Base-by-base conservation (phyloP, 2,113 vertebrate species). In the Elachura formosa region DNA sequence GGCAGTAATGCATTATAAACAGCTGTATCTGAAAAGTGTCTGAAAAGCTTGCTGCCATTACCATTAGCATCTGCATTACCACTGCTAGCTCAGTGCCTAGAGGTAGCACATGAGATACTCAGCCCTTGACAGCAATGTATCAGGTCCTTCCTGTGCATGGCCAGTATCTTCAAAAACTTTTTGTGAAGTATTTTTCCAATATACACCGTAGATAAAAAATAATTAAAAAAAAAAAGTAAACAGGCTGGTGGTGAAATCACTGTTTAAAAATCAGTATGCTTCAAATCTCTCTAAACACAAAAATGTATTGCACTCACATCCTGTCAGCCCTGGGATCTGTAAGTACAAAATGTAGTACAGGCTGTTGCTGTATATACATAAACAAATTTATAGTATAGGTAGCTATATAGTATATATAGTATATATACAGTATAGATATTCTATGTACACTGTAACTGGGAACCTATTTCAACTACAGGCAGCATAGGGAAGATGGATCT, bases 301-400 rank as follows among this genome's bases (percentile, higher is more conserved):
- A 52, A 38, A 18, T 61, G 40, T 87, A 83, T 34, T 72, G 48
- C 40, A 49, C 14, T 75, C 41, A 36, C 20, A 38, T 43, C 56
- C 33, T 4, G 0, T 52, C 63, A 68, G 67, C 23, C 45, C 9
- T 11, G 40, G 43, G 31, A 52, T 56, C 41, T 56, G 14, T n/a
- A n/a, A 83, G 28, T 54, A 41, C 45, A 40, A 68, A 76, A 76
- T 12, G n/a, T 52, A 40, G 24, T 31, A 25, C 25, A 41, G 67
- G 38, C 25, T 83, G n/a, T 43, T 61, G 28, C 56, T 41, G 10
- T 31, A 14, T 26, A 6, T 46, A 5, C 19, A 8, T 13, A 10
- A 7, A 4, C 7, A 21, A 7, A 4, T 3, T 6, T 5, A 3
- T 4, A 14, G n/a, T n/a, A n/a, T n/a, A n/a, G n/a, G n/a, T n/a